These are phyloP conservation scores for Pecten maximus DNA, from an alignment of 2,888 invertebrate genomes.

Conservation along the genomic window DNA sequence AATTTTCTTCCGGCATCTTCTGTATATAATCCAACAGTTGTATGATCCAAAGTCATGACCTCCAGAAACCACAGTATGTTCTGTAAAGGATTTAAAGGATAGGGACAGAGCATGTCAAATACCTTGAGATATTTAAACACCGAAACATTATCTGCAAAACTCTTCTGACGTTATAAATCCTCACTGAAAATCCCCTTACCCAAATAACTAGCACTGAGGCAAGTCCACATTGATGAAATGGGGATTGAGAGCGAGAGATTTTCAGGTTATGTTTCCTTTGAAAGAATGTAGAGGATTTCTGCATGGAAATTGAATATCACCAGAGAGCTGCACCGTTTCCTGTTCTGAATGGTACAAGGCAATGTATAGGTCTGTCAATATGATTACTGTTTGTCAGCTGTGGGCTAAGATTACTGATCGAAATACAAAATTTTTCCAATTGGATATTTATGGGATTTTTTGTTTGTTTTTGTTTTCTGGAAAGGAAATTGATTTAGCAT, in stretches of 20 bases:
- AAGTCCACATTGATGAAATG: not conserved
- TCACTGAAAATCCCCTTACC: not conserved
- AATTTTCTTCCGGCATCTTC: not conserved
- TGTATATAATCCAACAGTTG: not conserved
- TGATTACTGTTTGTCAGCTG: not conserved
- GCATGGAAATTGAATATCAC: not conserved
- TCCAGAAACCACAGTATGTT: not conserved
- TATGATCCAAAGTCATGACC: not conserved
- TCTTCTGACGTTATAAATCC: not conserved
- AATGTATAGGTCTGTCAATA: not conserved
- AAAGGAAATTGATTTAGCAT: not conserved
- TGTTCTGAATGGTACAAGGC: not conserved
- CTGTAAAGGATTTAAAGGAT: not conserved
- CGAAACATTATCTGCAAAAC: not conserved
- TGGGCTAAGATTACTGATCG: not conserved
- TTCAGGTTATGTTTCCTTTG: not conserved
- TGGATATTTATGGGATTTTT: not conserved
- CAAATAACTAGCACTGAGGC: not conserved
- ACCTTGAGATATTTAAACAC: not conserved
- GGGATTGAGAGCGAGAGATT: not conserved
- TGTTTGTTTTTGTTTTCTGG: not conserved
- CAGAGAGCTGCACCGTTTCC: not conserved
- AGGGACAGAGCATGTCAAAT: not conserved
- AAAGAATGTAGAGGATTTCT: not conserved
- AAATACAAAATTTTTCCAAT: not conserved